Percentiles rank a stretch among this genome's conserved stretches.
Conservation (phyloP, 2,888 invertebrate genomes). For the Alentia gelatinosa region DNA sequence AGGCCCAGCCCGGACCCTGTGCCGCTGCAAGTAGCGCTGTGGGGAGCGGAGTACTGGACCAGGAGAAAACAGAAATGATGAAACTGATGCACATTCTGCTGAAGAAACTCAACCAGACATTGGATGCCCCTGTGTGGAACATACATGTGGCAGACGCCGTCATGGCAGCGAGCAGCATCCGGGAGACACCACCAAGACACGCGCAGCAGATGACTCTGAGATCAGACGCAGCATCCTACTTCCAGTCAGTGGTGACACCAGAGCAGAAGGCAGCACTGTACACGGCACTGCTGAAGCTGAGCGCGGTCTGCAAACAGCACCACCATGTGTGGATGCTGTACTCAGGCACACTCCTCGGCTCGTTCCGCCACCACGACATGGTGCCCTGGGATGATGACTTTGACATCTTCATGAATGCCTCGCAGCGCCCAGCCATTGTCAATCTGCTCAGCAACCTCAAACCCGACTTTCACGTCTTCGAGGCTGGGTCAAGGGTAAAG, state of each 20-base stretch:
- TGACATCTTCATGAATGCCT: conserved; percentile 59
- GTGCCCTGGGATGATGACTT: conserved; percentile 67
- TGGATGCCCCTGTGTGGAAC: neutral
- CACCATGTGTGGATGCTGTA: conserved; percentile 61
- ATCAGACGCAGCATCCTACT: neutral
- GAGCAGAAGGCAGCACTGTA: conserved; percentile 44
- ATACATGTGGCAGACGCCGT: neutral
- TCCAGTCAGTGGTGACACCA: neutral
- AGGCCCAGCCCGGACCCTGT: no score
- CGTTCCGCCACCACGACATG: conserved; percentile 65
- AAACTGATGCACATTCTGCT: neutral
- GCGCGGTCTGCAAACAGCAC: neutral
- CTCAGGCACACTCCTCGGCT: conserved; percentile 64
- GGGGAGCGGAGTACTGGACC: neutral
- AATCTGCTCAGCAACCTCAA: neutral
- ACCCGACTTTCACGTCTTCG: conserved; percentile 55
- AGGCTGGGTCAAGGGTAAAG: conserved; percentile 60
- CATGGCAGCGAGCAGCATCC: neutral
- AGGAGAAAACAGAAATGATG: conserved; percentile 4
- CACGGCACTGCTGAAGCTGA: conserved; percentile 12
- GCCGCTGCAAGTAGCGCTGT: neutral
- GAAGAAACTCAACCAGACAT: neutral
- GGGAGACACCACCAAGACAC: neutral
- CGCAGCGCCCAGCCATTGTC: conserved; percentile 28
- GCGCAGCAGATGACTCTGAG: neutral